Evolutionary conservation across 35 echinoderm and acorn worm genomes (phyloP), one percentile per base, ranked within the genome.

Genomic region (Stichopus chloronotus): DNA sequence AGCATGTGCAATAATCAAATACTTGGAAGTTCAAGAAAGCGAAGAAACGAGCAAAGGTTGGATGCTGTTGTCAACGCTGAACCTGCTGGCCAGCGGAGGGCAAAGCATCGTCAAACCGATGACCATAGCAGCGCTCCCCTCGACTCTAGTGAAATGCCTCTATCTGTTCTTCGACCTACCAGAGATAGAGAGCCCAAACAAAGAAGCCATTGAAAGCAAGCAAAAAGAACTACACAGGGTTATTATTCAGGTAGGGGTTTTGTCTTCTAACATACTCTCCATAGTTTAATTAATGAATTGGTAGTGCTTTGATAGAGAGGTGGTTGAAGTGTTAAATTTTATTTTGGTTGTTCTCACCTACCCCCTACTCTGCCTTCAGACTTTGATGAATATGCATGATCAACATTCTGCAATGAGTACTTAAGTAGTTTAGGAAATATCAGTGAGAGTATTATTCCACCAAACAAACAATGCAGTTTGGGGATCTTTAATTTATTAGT

Each of bases 81-180:
- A 93, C 76, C 92, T 99, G 22, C 92, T 99, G 58, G 93, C 95
- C 24, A 90, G 90, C 80, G 97, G 97, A 14, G 97, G 97, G 17
- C 82, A 90, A 52, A 99, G 93, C 81, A 99, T 99, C 53, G 97
- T 99, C 72, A 92, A 99, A 43, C 94, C 94, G 21, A 99, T 99
- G 97, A 99, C 95, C 59, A 94, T 96, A 89, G 95, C 95, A 6
- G 92, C 95, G 4, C 92, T 99, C 9, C 97, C 97, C 53, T 99
- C 97, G 22, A 99, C 97, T 16, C 85, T 99, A 53, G 97, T 99
- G 93, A 99, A 99, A 79, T 99, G 97, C 92, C 95, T 99, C 20
- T 99, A 99, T 65, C 80, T 99, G 21, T 99, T 99, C 87, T 99
- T 99, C 85, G 97, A 99, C 63, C 89, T 99, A 60, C 93, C 97